Percentiles rank a stretch among this genome's conserved stretches.
phyloP scores from a whole-genome alignment of 2,113 vertebrate species.

The Trochalopteron elliotii region DNA sequence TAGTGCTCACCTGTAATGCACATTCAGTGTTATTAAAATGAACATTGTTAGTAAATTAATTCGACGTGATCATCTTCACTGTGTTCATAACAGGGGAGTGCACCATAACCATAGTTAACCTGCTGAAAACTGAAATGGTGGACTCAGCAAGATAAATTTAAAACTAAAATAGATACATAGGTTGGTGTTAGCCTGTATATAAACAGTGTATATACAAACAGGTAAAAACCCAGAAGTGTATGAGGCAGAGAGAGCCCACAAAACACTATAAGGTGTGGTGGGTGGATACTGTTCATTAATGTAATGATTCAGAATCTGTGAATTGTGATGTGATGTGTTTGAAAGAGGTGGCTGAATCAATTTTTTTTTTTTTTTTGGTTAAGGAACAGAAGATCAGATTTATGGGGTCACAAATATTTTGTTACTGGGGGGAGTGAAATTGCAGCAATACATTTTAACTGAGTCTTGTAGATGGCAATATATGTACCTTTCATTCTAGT shows the following conservation, averaged over 20 bases:
- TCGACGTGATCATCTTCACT: not conserved
- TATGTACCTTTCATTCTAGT: not conserved
- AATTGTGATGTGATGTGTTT: not conserved
- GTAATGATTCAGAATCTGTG: not conserved
- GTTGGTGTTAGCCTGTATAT: not conserved
- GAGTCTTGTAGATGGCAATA: not conserved
- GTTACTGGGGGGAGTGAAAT: not conserved
- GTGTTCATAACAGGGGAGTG: not conserved
- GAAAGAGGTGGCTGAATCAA: not conserved
- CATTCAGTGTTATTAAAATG: not conserved
- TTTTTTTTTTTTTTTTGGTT: not conserved
- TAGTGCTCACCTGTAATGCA: not conserved
- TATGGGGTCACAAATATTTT: not conserved
- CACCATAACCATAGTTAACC: not conserved
- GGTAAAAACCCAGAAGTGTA: not conserved
- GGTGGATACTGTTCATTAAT: not conserved
- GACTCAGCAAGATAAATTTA: not conserved
- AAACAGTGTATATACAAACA: not conserved
- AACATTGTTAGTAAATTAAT: not conserved
- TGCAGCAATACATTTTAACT: not conserved
- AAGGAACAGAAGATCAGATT: not conserved
- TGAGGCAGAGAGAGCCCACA: not conserved
- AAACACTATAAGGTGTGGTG: not conserved
- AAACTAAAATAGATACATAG: not conserved
- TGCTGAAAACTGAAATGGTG: rapidly evolving